These are phyloP conservation scores for Orchesella flavescens DNA, from an alignment of 2,888 invertebrate genomes.

Conservation along the genomic window DNA sequence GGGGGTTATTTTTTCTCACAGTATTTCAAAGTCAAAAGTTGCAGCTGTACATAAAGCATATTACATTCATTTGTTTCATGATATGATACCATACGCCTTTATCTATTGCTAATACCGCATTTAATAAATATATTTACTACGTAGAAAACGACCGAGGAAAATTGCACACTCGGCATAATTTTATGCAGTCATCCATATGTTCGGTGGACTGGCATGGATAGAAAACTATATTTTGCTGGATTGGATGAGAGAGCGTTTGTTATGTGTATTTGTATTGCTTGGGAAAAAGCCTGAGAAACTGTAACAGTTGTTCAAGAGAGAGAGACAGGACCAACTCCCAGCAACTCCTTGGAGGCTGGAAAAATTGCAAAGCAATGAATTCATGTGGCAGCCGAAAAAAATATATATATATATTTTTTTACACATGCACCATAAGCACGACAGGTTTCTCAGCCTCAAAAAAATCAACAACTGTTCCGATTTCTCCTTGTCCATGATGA, in stretches of 20 bases:
- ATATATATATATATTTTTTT: too few species aligned
- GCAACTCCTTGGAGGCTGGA: constrained; percentile 16
- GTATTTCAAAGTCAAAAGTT: constrained; percentile 22
- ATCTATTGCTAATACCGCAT: not conserved
- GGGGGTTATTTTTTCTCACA: constrained; percentile 39
- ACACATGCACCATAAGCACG: not conserved
- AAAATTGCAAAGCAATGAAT: constrained; percentile 12
- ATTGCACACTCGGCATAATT: constrained; percentile 38
- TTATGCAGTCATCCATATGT: constrained; percentile 3
- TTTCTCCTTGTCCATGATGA: not conserved
- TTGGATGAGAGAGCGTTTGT: too few species aligned
- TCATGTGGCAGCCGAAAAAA: not conserved
- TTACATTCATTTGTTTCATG: too few species aligned
- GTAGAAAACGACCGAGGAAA: not conserved
- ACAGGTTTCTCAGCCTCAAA: constrained; percentile 8
- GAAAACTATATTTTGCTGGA: not conserved
- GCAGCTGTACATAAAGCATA: not conserved
- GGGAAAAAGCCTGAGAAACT: constrained; percentile 30
- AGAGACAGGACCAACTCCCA: not conserved
- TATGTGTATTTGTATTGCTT: not conserved
- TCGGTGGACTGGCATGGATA: not conserved
- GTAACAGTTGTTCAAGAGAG: constrained; percentile 43
- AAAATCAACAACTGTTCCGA: constrained; percentile 14
- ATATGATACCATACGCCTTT: not conserved
- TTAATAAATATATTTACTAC: too few species aligned